These are phyloP conservation scores for Rynchops niger DNA, from an alignment of 2,113 vertebrate species.

Conservation along the genomic window DNA sequence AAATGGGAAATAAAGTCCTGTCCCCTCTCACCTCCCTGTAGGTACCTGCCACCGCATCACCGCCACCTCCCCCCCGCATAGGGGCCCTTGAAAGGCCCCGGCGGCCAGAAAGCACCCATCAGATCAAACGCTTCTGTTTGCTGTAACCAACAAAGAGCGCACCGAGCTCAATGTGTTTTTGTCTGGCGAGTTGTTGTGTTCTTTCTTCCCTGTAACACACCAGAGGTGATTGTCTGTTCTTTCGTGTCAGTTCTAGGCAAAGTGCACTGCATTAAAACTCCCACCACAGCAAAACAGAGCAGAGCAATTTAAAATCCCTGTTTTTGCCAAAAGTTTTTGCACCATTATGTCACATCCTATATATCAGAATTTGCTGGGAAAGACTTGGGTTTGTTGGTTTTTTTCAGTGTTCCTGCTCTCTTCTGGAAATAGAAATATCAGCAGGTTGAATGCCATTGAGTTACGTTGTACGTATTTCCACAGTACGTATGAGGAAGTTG, in stretches of 20 bases:
- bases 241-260: background rate
- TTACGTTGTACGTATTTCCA: background rate
- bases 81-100: background rate
- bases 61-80: background rate
- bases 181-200: background rate
- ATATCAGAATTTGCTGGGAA: background rate
- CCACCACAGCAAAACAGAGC: background rate
- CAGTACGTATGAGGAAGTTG: background rate
- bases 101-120: background rate
- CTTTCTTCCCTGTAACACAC: background rate
- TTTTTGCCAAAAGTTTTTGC: background rate
- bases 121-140: background rate
- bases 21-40: background rate
- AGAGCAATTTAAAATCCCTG: conserved; percentile 7
- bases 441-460: background rate
- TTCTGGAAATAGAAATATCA: background rate
- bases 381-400: background rate
- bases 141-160: background rate
- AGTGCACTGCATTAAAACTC: background rate
- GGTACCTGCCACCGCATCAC: background rate
- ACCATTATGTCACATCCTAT: conserved; percentile 23
- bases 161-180: background rate
- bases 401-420: background rate
- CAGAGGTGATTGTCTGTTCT: background rate
- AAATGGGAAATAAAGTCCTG: background rate